These are phyloP conservation scores for Microdon myrmicae DNA, from an alignment of 2,888 invertebrate genomes.

Conservation along the genomic window DNA sequence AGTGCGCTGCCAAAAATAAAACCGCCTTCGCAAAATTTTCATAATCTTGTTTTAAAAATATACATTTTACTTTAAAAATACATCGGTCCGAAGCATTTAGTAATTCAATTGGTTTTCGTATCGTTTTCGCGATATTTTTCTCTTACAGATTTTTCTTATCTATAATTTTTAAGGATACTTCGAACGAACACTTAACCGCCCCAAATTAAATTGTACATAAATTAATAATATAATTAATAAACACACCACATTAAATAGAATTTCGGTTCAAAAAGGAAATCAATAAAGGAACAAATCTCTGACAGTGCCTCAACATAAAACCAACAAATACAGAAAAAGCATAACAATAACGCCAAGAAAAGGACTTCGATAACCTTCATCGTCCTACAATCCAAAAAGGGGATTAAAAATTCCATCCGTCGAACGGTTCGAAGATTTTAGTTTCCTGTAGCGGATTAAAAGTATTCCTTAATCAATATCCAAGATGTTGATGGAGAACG, in stretches of 20 bases:
- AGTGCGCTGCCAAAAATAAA: conserved; percentile 31
- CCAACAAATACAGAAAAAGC: conserved; percentile 42
- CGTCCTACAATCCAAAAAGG: no score
- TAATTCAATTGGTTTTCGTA: conserved; percentile 41
- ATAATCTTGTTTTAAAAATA: conserved; percentile 16
- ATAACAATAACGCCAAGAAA: no score
- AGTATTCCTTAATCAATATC: conserved; percentile 57
- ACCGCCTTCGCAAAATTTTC: conserved; percentile 29
- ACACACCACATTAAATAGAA: conserved; percentile 19
- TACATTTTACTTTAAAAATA: conserved; percentile 5
- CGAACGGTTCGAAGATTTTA: conserved; percentile 37
- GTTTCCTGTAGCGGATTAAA: conserved; percentile 34
- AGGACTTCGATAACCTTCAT: no score
- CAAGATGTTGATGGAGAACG: conserved; percentile 77
- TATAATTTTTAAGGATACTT: conserved; percentile 60
- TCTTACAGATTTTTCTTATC: conserved; percentile 50
- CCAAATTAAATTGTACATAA: conserved; percentile 26
- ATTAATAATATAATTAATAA: conserved; percentile 17
- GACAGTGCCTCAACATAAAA: conserved; percentile 38
- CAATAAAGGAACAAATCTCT: conserved; percentile 28
- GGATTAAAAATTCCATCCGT: no score
- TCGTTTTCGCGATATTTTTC: conserved; percentile 55
- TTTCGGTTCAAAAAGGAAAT: conserved; percentile 24
- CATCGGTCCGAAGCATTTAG: conserved; percentile 7
- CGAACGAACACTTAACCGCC: conserved; percentile 58